phyloP scores from a whole-genome alignment of 2,113 vertebrate species.

The Hyaena hyaena region DNA sequence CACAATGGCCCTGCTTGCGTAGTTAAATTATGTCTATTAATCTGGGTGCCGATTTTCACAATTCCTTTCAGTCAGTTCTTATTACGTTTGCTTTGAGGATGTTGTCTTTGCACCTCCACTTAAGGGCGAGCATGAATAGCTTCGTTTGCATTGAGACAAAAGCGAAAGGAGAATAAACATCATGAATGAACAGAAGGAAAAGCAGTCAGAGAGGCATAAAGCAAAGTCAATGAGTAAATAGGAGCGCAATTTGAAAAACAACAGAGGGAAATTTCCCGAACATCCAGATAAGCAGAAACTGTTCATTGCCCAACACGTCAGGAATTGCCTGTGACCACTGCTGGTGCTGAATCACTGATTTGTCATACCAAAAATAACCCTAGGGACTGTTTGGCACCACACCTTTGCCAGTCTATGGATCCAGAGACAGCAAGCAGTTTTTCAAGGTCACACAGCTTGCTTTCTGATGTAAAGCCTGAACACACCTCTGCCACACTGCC shows the following conservation, averaged over 20 bases:
- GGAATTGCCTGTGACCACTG: background rate
- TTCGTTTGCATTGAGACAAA: slow-evolving; percentile 4
- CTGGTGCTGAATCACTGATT: background rate
- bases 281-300: background rate
- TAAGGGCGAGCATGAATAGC: background rate
- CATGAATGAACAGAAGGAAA: background rate
- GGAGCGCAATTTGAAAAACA: background rate
- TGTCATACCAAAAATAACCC: background rate
- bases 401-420: background rate
- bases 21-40: background rate
- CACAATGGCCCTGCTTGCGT: background rate
- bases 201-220: background rate
- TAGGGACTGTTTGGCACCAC: background rate
- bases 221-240: slow-evolving; percentile 3
- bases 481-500: no score
- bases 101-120: background rate
- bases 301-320: background rate
- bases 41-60: background rate
- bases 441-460: background rate
- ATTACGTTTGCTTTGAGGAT: slow-evolving; percentile 9
- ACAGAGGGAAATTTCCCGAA: background rate
- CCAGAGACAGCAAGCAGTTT: background rate
- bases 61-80: background rate
- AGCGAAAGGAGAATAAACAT: background rate
- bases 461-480: background rate